Evolutionary conservation across 2,113 vertebrate species (phyloP).

Genomic region (Hipposideros armiger): DNA sequence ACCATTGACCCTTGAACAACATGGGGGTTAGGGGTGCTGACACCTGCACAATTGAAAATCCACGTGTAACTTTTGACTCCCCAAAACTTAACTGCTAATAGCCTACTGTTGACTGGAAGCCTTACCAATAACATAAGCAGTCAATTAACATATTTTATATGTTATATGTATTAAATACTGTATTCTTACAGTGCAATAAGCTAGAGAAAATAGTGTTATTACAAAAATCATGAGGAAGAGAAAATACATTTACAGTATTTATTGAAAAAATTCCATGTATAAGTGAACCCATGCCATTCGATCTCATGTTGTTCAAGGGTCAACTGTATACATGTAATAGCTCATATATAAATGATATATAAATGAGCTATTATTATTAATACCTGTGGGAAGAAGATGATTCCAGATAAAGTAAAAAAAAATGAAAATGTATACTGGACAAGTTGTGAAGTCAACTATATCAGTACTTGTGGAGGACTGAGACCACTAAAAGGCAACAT

Average conservation of each 20-base stretch:
- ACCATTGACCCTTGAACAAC: background rate
- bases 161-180: background rate
- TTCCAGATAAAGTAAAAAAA: conserved; percentile 31
- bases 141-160: background rate
- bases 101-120: background rate
- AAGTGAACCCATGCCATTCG: too few relatives aligned
- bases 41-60: background rate
- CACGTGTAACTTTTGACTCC: background rate
- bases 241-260: background rate
- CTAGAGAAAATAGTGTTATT: background rate
- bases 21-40: too few relatives aligned
- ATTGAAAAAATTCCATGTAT: background rate
- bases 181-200: background rate
- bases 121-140: background rate
- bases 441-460: background rate
- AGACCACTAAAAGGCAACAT: background rate
- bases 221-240: background rate
- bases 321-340: background rate
- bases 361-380: background rate
- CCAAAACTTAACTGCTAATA: background rate
- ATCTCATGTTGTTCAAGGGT: too few relatives aligned
- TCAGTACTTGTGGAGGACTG: background rate
- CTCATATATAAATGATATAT: background rate
- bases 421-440: background rate
- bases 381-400: conserved; percentile 2